A percentile compares a stretch with the other conserved stretches of the same genome.
phyloP scores from a whole-genome alignment of 2,797 vertebrate species.

The Zalophus californianus region DNA sequence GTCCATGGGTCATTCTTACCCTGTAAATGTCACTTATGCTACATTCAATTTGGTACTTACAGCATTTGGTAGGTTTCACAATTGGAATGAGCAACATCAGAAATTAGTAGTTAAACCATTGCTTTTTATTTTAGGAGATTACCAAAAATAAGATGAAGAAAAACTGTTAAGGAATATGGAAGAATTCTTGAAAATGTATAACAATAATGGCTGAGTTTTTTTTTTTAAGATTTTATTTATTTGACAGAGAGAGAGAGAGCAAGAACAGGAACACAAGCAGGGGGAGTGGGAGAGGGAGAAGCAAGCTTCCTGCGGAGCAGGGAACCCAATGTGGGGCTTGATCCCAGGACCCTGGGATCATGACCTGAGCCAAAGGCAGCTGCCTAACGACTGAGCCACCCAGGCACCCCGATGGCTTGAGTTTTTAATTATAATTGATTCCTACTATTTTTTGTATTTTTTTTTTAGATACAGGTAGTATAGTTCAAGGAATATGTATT shows the following conservation, averaged over 20 bases:
- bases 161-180: not conserved
- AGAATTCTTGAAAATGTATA: not conserved
- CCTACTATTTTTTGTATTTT: not conserved
- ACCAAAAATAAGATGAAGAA: constrained; percentile 29
- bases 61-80: constrained; percentile 9
- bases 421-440: not conserved
- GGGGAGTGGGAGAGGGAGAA: too few relatives aligned
- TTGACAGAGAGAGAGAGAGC: too few relatives aligned
- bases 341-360: too few relatives aligned
- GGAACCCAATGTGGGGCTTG: too few relatives aligned
- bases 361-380: too few relatives aligned
- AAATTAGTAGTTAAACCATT: constrained; percentile 32
- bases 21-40: not conserved
- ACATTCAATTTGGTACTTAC: not conserved
- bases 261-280: too few relatives aligned
- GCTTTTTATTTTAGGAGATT: constrained; percentile 39
- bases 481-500: not conserved
- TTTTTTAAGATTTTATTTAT: too few relatives aligned
- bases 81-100: not conserved
- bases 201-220: not conserved
- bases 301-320: too few relatives aligned
- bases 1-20: not conserved
- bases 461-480: not conserved
- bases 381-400: too few relatives aligned
- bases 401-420: not conserved